phyloP scores from a whole-genome alignment of 2,113 vertebrate species.

The Sitta europaea region DNA sequence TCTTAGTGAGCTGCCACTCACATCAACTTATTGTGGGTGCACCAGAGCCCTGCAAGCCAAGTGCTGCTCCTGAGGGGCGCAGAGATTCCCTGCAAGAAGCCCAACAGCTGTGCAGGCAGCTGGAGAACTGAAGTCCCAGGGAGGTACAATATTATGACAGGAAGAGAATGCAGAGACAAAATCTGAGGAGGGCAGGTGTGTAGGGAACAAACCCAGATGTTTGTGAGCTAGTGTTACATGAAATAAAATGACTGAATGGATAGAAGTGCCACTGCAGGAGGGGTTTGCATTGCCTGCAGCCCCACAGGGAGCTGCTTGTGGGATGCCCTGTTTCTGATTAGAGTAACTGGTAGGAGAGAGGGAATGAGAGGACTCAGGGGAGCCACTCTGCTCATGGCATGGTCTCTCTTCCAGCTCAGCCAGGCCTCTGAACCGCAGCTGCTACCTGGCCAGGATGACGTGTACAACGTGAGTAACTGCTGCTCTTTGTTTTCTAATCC shows the following conservation, averaged over 20 bases:
- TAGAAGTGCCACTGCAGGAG: background rate
- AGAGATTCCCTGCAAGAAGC: background rate
- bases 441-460: background rate
- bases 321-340: background rate
- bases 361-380: background rate
- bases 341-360: background rate
- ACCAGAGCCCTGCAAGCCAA: background rate
- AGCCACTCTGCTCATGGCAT: background rate
- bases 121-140: background rate
- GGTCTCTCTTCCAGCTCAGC: conserved; percentile 51
- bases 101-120: background rate
- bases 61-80: fast-evolving
- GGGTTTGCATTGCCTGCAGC: background rate
- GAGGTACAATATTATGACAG: background rate
- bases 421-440: background rate
- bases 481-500: background rate
- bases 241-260: background rate
- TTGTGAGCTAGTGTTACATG: background rate
- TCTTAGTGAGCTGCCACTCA: background rate
- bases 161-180: background rate
- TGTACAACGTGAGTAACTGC: conserved; percentile 62
- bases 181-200: no score
- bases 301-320: background rate
- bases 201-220: background rate
- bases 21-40: background rate